These are phyloP conservation scores for Harpalus rufipes DNA, from an alignment of 2,888 invertebrate species.

Conservation along the genomic window DNA sequence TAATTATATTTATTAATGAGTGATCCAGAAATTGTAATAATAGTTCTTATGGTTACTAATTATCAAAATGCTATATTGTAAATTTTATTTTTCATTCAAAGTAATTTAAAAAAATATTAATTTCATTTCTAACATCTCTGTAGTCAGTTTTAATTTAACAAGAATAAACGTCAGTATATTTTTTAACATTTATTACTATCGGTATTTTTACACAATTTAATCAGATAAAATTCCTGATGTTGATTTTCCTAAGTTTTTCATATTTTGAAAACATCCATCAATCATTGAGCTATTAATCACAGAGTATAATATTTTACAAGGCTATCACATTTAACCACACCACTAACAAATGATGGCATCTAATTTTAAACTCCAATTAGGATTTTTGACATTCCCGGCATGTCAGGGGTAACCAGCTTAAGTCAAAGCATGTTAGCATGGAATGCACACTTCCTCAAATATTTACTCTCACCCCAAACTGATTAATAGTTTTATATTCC, in stretches of 20 bases:
- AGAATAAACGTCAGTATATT: too few species aligned
- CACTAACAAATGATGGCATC: conserved; percentile 58
- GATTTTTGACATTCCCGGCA: conserved; percentile 62
- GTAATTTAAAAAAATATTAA: too few species aligned
- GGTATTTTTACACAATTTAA: neutral
- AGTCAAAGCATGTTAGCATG: neutral
- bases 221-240: neutral
- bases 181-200: too few species aligned
- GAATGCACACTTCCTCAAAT: conserved; percentile 11
- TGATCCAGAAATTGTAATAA: too few species aligned
- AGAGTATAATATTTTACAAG: conserved; percentile 32
- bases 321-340: conserved; percentile 49
- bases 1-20: too few species aligned
- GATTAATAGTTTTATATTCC: neutral
- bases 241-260: neutral
- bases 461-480: neutral
- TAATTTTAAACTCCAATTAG: conserved; percentile 66
- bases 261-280: conserved; percentile 4
- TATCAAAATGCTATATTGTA: too few species aligned
- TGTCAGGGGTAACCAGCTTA: conserved; percentile 5
- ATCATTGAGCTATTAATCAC: conserved; percentile 34
- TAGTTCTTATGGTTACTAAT: too few species aligned
- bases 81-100: too few species aligned
- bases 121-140: too few species aligned
- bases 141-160: too few species aligned